phyloP scores from a whole-genome alignment of 2,113 vertebrate genomes.

The Oophaga pumilio region DNA sequence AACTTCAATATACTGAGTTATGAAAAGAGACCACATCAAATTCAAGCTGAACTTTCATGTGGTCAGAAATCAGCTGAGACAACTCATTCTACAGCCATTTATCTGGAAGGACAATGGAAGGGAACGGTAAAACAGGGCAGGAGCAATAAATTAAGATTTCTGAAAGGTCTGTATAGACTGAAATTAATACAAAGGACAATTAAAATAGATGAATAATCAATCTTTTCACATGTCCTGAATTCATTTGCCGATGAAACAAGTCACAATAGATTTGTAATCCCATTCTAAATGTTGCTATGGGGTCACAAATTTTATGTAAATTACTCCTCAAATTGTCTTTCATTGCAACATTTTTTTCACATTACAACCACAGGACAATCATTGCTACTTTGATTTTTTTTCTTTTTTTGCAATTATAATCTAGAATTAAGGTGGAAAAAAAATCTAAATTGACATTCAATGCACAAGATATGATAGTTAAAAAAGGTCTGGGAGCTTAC shows the following conservation, averaged over 20 bases:
- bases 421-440: neutral
- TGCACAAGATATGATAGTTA: neutral
- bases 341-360: neutral
- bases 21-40: too few relatives aligned
- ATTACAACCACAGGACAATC: neutral
- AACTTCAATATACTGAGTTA: too few relatives aligned
- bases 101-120: too few relatives aligned
- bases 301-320: neutral
- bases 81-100: too few relatives aligned
- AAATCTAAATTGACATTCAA: neutral
- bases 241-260: neutral
- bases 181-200: too few relatives aligned
- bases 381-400: neutral
- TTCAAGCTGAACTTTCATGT: too few relatives aligned
- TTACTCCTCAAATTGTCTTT: neutral
- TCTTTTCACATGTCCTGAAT: neutral
- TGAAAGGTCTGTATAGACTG: too few relatives aligned
- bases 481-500: constrained; percentile 21
- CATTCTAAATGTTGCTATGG: neutral
- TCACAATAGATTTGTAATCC: neutral
- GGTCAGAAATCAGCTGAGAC: too few relatives aligned
- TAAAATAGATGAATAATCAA: too few relatives aligned
- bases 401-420: neutral
- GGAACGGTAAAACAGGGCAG: too few relatives aligned
- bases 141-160: too few relatives aligned